Evolutionary conservation across 2,113 vertebrate species (phyloP).

Genomic region (Notiomystis cincta): DNA sequence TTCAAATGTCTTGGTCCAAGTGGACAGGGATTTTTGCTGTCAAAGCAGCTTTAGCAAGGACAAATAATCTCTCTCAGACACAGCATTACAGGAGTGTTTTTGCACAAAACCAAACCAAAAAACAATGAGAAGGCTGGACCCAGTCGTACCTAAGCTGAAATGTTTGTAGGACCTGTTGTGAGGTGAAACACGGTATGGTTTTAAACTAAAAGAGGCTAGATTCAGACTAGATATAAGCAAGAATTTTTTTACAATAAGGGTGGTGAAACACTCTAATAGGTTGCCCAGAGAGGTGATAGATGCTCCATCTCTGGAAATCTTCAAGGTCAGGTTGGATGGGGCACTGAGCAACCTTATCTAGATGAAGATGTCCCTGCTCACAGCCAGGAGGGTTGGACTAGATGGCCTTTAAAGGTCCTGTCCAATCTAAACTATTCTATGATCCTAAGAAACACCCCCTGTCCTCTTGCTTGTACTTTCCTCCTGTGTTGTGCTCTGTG

Average conservation of each 20-base stretch:
- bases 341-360: background rate
- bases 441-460: background rate
- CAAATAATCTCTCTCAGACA: background rate
- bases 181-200: too few species aligned
- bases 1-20: background rate
- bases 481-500: background rate
- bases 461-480: background rate
- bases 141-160: background rate
- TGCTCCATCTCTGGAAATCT: background rate
- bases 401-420: background rate
- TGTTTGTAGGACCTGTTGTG: background rate
- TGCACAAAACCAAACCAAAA: background rate
- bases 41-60: background rate
- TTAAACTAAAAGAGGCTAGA: background rate
- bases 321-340: background rate
- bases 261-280: background rate
- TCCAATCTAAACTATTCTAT: background rate
- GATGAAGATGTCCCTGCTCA: background rate
- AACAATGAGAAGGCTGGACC: background rate
- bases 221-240: background rate
- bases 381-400: background rate
- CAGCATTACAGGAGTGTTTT: background rate
- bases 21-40: background rate
- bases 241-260: background rate
- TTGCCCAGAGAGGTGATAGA: background rate